Evolutionary conservation across 2,797 vertebrate genomes (phyloP), one percentile per base, ranked within the genome.

Genomic region (Pelobates cultripes): DNA sequence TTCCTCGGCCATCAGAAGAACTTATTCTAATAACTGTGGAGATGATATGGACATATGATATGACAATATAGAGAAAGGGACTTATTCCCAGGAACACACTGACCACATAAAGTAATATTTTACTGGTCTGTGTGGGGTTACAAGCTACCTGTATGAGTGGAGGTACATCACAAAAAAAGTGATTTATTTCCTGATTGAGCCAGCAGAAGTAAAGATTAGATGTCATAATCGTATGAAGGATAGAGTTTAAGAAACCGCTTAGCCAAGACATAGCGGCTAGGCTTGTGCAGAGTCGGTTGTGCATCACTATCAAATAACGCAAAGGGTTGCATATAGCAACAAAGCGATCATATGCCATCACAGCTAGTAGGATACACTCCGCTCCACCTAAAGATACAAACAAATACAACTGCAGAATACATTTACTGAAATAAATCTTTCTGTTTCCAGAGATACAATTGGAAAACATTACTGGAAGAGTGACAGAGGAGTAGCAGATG

Each of bases 31-130:
- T 17, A n/a, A 88, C 85, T 8, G 84, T 77, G 28, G 70, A 83
- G 63, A 86, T 60, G 14, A 90, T 90, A 69, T 78, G 84, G 17
- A 73, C 1, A 9, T 88, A 89, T 55, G 89, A 87, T 17, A 88
- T 64, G 5, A 83, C 82, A 12, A 87, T 85, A 15, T 86, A 86
- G 45, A 73, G 78, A 53, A 88, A 86, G 0, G 87, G 87, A 15
- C 70, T 72, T n/a, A 88, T 64, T 3, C 86, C 86, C 7, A 86
- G 84, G 12, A 86, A 85, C 7, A 86, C 71, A 43, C 85, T 87
- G n/a, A 86, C 82, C 5, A 85, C 82, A 17, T 86, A 87, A 47
- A 87, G 75, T 17, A 86, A 43, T 41, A 83, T 78, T 75, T 86
- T 86, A 40, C 82, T 84, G 60, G 70, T 41, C 17, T 86, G 71